phyloP scores from a whole-genome alignment of 92 coral and sea anemone genomes.

The Diadumene lineata region DNA sequence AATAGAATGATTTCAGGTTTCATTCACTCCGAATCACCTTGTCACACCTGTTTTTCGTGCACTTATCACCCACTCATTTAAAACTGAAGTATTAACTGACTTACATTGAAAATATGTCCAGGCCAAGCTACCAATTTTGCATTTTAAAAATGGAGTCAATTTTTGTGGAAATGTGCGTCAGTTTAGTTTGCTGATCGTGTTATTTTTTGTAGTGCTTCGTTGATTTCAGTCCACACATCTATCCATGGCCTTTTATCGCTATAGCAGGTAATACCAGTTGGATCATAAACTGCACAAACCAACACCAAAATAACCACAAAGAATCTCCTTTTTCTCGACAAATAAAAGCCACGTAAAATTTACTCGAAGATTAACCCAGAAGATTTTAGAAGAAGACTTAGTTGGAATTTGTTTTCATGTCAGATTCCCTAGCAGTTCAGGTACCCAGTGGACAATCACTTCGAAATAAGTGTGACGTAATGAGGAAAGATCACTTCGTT shows the following conservation, averaged over 20 bases:
- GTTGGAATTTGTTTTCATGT: neutral
- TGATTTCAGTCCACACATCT: neutral
- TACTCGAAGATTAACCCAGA: neutral
- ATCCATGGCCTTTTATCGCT: neutral
- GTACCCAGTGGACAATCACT: neutral
- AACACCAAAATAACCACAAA: neutral
- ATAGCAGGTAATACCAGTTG: conserved; percentile 24
- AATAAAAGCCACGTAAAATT: neutral
- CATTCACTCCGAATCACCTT: no score
- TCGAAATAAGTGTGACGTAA: conserved; percentile 25
- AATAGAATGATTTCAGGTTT: no score
- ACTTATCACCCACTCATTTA: neutral
- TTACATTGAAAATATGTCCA: neutral
- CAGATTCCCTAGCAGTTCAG: neutral
- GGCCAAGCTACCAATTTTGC: neutral
- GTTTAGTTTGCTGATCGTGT: neutral
- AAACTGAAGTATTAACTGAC: neutral
- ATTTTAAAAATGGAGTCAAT: neutral
- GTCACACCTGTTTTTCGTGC: neutral
- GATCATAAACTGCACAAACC: neutral
- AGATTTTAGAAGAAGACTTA: no score
- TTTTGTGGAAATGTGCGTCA: no score
- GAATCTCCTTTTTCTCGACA: neutral
- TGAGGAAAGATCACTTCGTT: conserved; percentile 22
- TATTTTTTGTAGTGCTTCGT: neutral